Evolutionary conservation across 1,140 invertebrate genomes (phyloP), one percentile per base, ranked within the genome.

Genomic region (Elymnias hypermnestra): DNA sequence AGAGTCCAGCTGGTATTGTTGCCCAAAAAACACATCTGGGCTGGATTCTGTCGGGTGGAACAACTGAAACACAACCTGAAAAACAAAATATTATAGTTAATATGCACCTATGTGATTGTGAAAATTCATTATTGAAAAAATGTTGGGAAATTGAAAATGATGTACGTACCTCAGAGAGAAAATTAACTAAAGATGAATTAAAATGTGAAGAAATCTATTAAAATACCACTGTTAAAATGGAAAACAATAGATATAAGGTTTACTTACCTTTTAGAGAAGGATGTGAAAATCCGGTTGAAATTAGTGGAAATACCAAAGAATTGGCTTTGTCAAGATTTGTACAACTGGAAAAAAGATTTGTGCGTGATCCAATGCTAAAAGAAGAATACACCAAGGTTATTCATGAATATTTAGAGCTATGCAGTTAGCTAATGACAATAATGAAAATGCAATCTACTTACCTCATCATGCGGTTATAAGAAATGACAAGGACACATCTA

Each of bases 371-470:
- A 9, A 14, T 50, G 13, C 14, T 57, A 19, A 61, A 51, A 38
- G 12, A 35, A 35, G 15, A 45, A 23, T 62, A 62, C 29, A 35
- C 19, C 13, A 38, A 45, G 10, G 50, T 59, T 5, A 49, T 62
- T 6, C 25, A 65, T 5, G 53, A 62, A 26, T 59, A 65, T 23
- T 23, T 53, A 26, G 26, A 39, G n/a, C 28, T 36, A 52, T 59
- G 47, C 31, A 47, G 3, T 12, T 15, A n/a, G 12, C 6, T 7
- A 7, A 31, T 13, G 13, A 4, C 2, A n/a, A 31, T 15, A 15
- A 2, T 1, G 4, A 14, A 15, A 14, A 3, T 9, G 31, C 31
- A 5, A 44, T 56, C 3, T 56, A 56, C 21, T 36, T 60, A 29
- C 53, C 53, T 9, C 53, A 60, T 35, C 57, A 52, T 21, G 44